Evolutionary conservation across 2,888 invertebrate genomes (phyloP), one percentile per base, ranked within the genome.

Genomic region (Apeira syringaria): DNA sequence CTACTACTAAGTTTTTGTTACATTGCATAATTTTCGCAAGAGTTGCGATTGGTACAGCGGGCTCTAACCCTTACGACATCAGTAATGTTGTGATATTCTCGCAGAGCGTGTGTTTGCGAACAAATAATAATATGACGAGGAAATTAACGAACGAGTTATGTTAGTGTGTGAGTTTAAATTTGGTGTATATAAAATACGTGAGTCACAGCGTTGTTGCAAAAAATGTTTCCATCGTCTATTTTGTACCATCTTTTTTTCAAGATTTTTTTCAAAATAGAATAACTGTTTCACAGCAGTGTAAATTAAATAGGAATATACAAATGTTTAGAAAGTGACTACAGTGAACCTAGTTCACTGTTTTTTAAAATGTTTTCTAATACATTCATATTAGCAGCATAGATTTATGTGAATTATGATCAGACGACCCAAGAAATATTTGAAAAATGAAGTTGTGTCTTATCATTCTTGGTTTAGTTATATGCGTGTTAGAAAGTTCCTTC

Each of bases 381-480:
- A n/a, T n/a, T n/a, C n/a, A n/a, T n/a, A n/a, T n/a, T n/a, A n/a
- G n/a, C n/a, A n/a, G n/a, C n/a, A n/a, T 17, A 15, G n/a, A 29
- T 15, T 1, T n/a, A 7, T 13, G 8, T 9, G 20, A 20, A 15
- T 9, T 22, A 29, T 37, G 13, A 10, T 10, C 17, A 9, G n/a
- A 15, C 11, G 3, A 6, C n/a, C n/a, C 5, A 2, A 15, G 5
- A 4, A 20, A 2, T 28, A 0, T n/a, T 28, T 34, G 7, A 8
- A 42, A 47, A 29, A 53, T 56, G 50, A 46, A 53, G 9, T 39
- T 13, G 17, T 5, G 26, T 5, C 5, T 2, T 18, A 27, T 24
- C 10, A 4, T 47, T 5, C 6, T 50, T 1, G 3, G 33, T 9
- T 30, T 29, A 18, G 12, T 7, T 13, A 34, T 46, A 17, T 49